Evolutionary conservation across 2,113 vertebrate genomes (phyloP), one percentile per base, ranked within the genome.

Genomic region (Crotalus helleri): DNA sequence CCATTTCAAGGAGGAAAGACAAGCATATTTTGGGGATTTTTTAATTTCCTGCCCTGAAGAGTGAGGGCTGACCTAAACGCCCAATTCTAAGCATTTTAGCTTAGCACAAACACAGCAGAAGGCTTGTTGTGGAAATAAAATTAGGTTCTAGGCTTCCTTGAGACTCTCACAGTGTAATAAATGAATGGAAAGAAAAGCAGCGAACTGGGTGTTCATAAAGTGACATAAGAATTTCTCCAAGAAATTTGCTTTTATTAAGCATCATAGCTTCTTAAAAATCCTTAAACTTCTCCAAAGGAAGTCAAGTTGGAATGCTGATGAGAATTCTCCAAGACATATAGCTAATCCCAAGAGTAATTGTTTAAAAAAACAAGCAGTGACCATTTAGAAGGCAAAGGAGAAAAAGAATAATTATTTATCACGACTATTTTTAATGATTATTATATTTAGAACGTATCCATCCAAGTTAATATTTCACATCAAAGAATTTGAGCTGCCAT

Each of bases 291-390:
- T 85, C 89, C 92, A 0, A 74, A 90, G 90, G 58, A 61, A 92
- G 90, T 85, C 15, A 92, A 93, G 91, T 2, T 90, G 44, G 69
- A 74, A 3, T 61, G 0, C 91, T 53, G 0, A 93, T 95, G 92
- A 94, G 90, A 91, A 95, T 91, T 94, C 96, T 95, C 94, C 90
- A 0, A 29, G 88, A 94, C 64, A 87, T 11, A 24, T 92, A 0
- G 85, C 92, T 95, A 92, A 94, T 94, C 93, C 92, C 8, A 55
- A 5, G 21, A 53, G 26, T 12, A 0, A 61, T 55, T 11, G 0
- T 81, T 33, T n/a, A 92, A 74, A 3, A 24, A 88, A 55, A 23
- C 0, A 3, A 87, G 15, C 49, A 86, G 57, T 29, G n/a, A 53
- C 19, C 10, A 39, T 49, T 53, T 15, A 26, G 54, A 59, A 59